These are phyloP conservation scores for Kryptolebias marmoratus DNA, from an alignment of 2,113 vertebrate genomes.

Conservation along the genomic window DNA sequence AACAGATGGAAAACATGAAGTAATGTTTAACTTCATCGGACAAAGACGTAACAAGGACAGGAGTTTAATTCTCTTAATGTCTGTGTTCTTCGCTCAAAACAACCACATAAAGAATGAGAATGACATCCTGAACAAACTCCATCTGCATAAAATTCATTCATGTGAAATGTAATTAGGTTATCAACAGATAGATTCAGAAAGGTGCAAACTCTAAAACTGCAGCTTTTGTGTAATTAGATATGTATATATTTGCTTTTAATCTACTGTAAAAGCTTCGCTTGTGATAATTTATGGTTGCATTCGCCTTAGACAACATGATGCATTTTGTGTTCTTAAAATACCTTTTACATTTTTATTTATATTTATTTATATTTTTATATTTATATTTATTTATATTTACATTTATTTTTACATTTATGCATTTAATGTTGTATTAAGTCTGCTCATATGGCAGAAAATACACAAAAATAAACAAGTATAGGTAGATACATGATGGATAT, in stretches of 20 bases:
- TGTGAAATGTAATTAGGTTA: not conserved
- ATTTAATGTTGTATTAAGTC: slow-evolving; percentile 6
- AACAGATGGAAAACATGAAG: slow-evolving; percentile 45
- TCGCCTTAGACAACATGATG: not conserved
- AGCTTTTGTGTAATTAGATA: too few species aligned
- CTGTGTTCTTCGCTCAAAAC: not conserved
- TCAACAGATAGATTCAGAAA: not conserved
- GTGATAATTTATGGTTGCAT: not conserved
- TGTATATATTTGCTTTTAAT: too few species aligned
- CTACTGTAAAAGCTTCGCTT: slow-evolving; percentile 4
- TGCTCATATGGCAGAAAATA: slow-evolving; percentile 4
- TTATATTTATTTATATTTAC: too few species aligned
- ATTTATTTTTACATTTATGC: not conserved
- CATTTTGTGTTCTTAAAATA: not conserved
- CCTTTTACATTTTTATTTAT: too few species aligned
- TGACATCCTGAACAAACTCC: not conserved
- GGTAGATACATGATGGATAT: not conserved
- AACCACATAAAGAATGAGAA: not conserved
- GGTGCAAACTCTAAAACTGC: too few species aligned
- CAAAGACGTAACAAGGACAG: too few species aligned
- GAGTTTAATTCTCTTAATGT: not conserved
- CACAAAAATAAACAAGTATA: slow-evolving; percentile 28
- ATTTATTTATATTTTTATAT: too few species aligned
- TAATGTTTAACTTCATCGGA: not conserved
- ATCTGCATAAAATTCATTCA: slow-evolving; percentile 3